Evolutionary conservation across 1,140 invertebrate species (phyloP).

Genomic region (Drosophila jambulina): DNA sequence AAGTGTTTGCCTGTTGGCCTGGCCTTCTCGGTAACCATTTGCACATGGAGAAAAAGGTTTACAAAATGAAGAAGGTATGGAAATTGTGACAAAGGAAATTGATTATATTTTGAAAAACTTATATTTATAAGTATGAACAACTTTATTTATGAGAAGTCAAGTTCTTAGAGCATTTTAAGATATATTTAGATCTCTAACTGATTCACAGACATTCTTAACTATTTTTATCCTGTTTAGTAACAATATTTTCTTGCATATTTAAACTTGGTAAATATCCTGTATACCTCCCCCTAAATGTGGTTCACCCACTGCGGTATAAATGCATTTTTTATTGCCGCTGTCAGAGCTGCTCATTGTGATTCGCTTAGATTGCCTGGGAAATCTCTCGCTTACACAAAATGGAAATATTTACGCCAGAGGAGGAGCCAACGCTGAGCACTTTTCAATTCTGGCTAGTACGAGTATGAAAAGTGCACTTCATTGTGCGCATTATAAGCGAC

Average conservation of each 20-base stretch:
- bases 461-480: conserved; percentile 83
- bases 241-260: neutral
- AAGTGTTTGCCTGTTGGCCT: conserved; percentile 69
- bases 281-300: neutral
- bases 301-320: conserved; percentile 13
- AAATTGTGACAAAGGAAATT: neutral
- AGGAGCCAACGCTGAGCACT: conserved; percentile 63
- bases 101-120: neutral
- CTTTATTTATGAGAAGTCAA: too few relatives aligned
- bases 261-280: conserved; percentile 30
- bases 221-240: neutral
- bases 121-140: too few relatives aligned
- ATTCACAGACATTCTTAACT: too few relatives aligned
- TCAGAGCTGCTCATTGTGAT: conserved; percentile 30
- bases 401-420: conserved; percentile 48
- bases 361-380: conserved; percentile 27
- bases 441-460: conserved; percentile 69
- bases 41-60: conserved; percentile 4
- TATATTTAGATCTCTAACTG: too few relatives aligned
- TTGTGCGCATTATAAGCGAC: conserved; percentile 81
- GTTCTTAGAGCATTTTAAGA: too few relatives aligned
- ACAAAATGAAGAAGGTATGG: neutral
- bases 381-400: conserved; percentile 43
- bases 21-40: conserved; percentile 2
- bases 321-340: conserved; percentile 47